Evolutionary conservation across 2,113 vertebrate genomes (phyloP).

Genomic region (Amphilophus citrinellus): DNA sequence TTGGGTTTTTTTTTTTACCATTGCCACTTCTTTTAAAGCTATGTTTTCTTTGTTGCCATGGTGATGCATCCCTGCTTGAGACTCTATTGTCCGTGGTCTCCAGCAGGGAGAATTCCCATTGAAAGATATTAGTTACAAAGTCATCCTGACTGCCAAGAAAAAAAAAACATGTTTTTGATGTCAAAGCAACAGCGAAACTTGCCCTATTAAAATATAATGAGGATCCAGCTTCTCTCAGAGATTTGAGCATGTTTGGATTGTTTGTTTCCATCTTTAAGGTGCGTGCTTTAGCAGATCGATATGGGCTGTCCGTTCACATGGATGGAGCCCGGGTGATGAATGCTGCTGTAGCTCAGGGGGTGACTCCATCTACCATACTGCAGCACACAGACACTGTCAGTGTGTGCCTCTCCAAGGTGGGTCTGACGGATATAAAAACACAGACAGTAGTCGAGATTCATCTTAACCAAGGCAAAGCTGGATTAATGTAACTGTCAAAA

Average conservation of each 20-base stretch:
- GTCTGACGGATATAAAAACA: conserved; percentile 49
- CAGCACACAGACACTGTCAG: conserved; percentile 87
- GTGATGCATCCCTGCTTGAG: neutral
- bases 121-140: neutral
- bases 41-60: neutral
- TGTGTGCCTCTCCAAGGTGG: conserved; percentile 91
- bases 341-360: conserved; percentile 77
- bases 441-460: neutral
- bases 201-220: neutral
- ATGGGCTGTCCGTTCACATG: conserved; percentile 84
- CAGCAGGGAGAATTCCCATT: neutral
- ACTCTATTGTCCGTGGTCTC: neutral
- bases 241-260: neutral
- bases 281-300: conserved; percentile 76
- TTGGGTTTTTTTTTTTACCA: too few relatives aligned
- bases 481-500: neutral
- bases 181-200: neutral
- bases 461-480: neutral
- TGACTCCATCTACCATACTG: conserved; percentile 80
- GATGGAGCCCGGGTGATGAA: conserved; percentile 89
- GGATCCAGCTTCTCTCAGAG: neutral
- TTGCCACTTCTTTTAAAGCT: neutral
- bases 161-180: neutral
- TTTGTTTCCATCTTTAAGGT: conserved; percentile 72
- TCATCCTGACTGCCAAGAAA: neutral